Base-by-base conservation (phyloP, 2,797 vertebrate genomes). In the Setipinna tenuifilis region DNA sequence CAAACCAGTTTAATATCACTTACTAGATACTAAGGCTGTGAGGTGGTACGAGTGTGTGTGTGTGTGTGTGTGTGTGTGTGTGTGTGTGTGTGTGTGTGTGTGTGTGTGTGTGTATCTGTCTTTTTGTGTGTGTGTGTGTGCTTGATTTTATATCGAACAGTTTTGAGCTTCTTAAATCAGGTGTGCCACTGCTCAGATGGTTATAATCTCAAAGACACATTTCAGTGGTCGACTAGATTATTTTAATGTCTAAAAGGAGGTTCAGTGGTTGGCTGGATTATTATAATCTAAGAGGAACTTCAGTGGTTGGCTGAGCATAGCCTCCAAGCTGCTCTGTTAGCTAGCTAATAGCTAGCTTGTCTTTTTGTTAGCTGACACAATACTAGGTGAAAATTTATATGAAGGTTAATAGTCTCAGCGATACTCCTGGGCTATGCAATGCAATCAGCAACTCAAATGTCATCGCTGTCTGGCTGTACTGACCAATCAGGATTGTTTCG, bases 41-140 rank as follows among this genome's bases (percentile, higher is more conserved):
- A 54, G 50, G 9, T 54, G 50, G 50, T 54, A 54, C 50, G 35
- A 3, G 50, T 54, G 50, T 21, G 58, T 21, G 58, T 59, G 16
- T 59, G 58, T 59, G 58, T 59, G 5, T 59, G 5, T 59, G 58
- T 61, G 58, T n/a, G 58, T n/a, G 58, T n/a, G 58, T 61, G 58
- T 61, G 82, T 89, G 90, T 82, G 84, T 86, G 65, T 84, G 78
- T 85, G 82, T 86, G 91, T 44, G 83, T 83, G 78, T 58, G 17
- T 50, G 83, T 87, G 87, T 88, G 86, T 85, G 86, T 82, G 81
- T 65, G 58, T 87, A 87, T 89, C 54, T 86, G 68, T 81, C 81
- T 85, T 85, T 89, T 88, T 87, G 88, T 50, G 82, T 61, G 82
- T 65, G 82, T 81, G 85, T 78, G 82, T 46, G 61, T 65, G 44